Base-by-base conservation (phyloP, 2,797 vertebrate genomes). In the Diceros bicornis region DNA sequence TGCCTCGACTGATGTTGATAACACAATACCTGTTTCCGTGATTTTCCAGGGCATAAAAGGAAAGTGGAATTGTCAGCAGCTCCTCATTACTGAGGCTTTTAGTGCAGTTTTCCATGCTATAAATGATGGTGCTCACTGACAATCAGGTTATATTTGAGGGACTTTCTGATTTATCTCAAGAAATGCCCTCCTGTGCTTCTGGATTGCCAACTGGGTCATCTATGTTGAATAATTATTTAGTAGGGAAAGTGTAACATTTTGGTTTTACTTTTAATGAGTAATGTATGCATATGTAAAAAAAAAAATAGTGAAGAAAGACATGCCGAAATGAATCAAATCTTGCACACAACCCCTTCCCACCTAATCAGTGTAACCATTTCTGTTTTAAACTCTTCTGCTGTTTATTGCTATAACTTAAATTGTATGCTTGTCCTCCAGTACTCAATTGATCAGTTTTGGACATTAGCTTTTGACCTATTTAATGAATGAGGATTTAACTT, bases 41-140 rank as follows among this genome's bases (percentile, higher is more conserved):
- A 81, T 90, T 94, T 93, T 95, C 59, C 72, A 92, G 32, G 74
- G 59, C 81, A 34, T 66, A 55, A 97, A 95, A 84, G n/a, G 71
- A 96, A 94, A 92, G 69, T 77, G 47, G 79, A 89, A 27, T 89
- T 55, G 18, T 75, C n/a, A 72, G 55, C 41, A 81, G 34, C 91
- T 78, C 47, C 66, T 96, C 32, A 44, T 96, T 91, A 59, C 52
- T 25, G 64, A 72, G 61, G 21, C 32, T 74, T 61, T 90, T 52
- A 29, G 37, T 84, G 18, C 8, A 79, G 4, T 89, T 95, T 96
- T 78, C 75, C 41, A 21, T 81, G 61, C 47, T 77, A 5, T 91
- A 52, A 72, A 50, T 87, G n/a, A 16, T 16, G 32, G 29, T 71
- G 66, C 47, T 97, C 32, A 25, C 86, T 87, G 77, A 47, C n/a